These are phyloP conservation scores for Tuta absoluta DNA, from an alignment of 2,888 invertebrate species.

Conservation along the genomic window DNA sequence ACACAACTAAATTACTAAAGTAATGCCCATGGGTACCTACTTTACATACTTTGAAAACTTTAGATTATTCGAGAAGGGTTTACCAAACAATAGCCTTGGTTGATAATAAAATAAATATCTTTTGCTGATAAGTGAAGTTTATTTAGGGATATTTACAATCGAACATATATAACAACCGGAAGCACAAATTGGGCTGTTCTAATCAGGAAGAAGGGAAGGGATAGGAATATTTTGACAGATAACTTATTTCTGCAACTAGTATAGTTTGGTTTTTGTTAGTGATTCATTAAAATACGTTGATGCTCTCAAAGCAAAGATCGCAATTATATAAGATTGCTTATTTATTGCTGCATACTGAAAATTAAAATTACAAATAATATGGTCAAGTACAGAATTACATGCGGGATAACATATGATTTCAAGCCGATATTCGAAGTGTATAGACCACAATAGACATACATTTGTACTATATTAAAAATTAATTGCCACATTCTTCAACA, in stretches of 20 bases:
- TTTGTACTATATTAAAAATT: conserved; percentile 32
- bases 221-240: no score
- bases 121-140: background rate
- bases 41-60: no score
- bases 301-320: no score
- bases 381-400: no score
- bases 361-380: background rate
- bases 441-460: background rate
- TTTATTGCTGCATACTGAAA: background rate
- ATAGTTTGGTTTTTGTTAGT: no score
- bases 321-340: background rate
- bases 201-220: background rate
- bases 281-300: no score
- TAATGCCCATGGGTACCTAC: no score
- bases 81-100: no score
- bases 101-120: background rate
- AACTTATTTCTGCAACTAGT: no score
- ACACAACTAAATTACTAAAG: no score
- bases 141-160: background rate
- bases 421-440: background rate
- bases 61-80: no score
- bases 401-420: background rate
- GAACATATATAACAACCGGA: background rate
- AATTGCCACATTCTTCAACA: conserved; percentile 20
- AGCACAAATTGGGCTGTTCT: background rate